Evolutionary conservation across 2,888 invertebrate species (phyloP), one percentile per base, ranked within the genome.

Genomic region (Flexamia atlantica): DNA sequence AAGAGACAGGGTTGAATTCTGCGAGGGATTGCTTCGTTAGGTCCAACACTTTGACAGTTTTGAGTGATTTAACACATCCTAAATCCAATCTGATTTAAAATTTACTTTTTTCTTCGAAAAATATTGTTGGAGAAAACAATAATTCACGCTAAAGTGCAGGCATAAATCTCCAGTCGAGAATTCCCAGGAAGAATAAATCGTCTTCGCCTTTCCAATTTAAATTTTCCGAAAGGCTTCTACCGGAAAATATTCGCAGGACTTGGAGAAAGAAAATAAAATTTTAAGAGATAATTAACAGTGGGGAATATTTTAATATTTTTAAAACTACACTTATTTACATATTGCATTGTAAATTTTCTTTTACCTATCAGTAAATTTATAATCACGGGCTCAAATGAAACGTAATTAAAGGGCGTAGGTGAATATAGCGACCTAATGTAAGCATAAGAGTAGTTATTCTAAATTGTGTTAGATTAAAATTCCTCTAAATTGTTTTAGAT

Each of bases 41-140:
- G 32, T 9, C 72, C n/a, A 40, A 72, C 72, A 40, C 23, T 40
- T 72, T 72, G 72, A 72, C 72, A 72, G 72, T 36, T 36, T 20
- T 72, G 42, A 72, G 72, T 72, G 36, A 72, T 36, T 72, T 72
- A 72, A 30, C 36, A 20, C 32, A 10, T 42, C 1, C 72, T 72
- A 72, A 72, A 72, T 72, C 40, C 42, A 72, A 72, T 72, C 72
- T 72, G 72, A 68, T 72, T 72, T 72, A 40, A 72, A 72, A 72
- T 72, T 40, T 42, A 72, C 72, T 72, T 72, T 72, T 32, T 72
- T 40, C 72, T 42, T 36, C 40, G 42, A 40, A 72, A 72, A 72
- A 72, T 72, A 72, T 42, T 72, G 72, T 42, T 36, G 42, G 42
- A 42, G 42, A 72, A 53, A 72, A 72, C 72, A 72, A 72, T 72